Evolutionary conservation across 1,140 invertebrate species (phyloP).

Genomic region (Reticulitermes speratus): DNA sequence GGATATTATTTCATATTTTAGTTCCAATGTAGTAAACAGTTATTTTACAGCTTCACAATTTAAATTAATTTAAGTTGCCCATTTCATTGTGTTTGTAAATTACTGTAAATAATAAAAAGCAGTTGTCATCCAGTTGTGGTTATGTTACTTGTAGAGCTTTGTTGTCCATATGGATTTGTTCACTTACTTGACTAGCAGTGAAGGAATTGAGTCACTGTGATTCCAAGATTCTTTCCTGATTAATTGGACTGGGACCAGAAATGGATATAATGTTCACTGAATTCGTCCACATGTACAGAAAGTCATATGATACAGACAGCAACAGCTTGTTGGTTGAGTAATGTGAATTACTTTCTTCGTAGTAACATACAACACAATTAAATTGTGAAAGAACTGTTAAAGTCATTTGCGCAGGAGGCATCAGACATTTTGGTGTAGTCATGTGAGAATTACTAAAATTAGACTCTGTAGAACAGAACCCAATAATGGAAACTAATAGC

Average conservation of each 20-base stretch:
- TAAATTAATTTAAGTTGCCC: background rate
- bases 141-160: background rate
- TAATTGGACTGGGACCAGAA: background rate
- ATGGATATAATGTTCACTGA: background rate
- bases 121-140: background rate
- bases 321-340: background rate
- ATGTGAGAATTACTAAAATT: background rate
- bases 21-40: background rate
- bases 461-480: background rate
- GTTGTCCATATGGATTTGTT: background rate
- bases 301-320: background rate
- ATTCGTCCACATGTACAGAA: slow-evolving; percentile 6
- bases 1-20: background rate
- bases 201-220: background rate
- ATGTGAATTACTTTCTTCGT: background rate
- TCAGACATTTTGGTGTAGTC: background rate
- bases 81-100: background rate
- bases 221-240: background rate
- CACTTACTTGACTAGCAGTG: background rate
- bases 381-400: background rate
- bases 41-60: slow-evolving; percentile 1
- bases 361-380: background rate
- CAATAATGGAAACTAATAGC: background rate
- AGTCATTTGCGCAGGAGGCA: background rate
- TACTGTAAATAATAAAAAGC: background rate